phyloP scores from a whole-genome alignment of 2,888 invertebrate species.

The Malacosoma neustria region DNA sequence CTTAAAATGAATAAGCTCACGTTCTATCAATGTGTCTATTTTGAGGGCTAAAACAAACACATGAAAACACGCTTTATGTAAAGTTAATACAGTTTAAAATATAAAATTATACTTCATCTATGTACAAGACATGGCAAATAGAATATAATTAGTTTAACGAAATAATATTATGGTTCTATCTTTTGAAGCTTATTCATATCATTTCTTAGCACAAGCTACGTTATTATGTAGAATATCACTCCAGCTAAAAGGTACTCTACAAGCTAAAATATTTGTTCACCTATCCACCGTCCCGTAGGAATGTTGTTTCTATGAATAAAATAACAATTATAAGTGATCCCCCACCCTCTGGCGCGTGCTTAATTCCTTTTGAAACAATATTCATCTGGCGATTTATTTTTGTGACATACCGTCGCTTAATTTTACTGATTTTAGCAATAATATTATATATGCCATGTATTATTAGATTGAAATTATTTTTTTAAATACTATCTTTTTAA shows the following conservation, averaged over 20 bases:
- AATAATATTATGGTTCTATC: too few species aligned
- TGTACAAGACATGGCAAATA: too few species aligned
- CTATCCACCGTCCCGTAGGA: conserved; percentile 56
- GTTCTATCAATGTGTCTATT: too few species aligned
- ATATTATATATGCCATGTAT: too few species aligned
- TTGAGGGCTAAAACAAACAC: too few species aligned
- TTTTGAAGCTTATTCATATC: too few species aligned
- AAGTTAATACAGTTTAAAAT: too few species aligned
- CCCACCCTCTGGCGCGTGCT: conserved; percentile 56
- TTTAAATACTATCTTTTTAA: not conserved
- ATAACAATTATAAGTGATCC: conserved; percentile 75
- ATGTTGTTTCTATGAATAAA: conserved; percentile 75
- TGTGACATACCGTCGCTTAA: conserved; percentile 25
- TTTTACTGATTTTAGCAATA: not conserved
- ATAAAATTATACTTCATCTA: too few species aligned
- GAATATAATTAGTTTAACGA: too few species aligned
- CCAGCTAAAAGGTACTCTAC: conserved; percentile 58
- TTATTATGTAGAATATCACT: conserved; percentile 18
- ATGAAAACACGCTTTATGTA: too few species aligned
- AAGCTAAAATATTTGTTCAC: conserved; percentile 66
- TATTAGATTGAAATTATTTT: not conserved
- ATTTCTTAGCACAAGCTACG: too few species aligned
- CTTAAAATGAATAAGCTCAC: too few species aligned
- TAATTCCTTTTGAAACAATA: conserved; percentile 74
- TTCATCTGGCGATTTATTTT: conserved; percentile 63